phyloP scores from a whole-genome alignment of 2,113 vertebrate genomes.

The Ondatra zibethicus region DNA sequence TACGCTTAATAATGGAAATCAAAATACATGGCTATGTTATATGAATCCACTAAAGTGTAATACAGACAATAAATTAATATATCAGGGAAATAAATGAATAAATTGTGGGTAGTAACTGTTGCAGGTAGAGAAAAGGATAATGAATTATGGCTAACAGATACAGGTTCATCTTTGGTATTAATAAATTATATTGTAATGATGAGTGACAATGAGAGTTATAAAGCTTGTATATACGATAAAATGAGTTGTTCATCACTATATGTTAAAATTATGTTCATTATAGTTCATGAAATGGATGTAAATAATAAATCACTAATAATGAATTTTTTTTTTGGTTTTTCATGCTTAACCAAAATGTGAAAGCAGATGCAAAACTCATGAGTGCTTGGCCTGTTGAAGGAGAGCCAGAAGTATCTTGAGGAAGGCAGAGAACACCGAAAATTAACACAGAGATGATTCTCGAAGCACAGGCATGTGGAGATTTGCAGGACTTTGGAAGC shows the following conservation, averaged over 20 bases:
- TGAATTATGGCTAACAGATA: background rate
- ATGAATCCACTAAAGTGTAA: background rate
- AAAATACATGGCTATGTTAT: background rate
- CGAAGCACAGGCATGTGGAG: too few species aligned
- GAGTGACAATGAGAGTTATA: background rate
- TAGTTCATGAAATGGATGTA: background rate
- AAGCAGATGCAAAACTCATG: background rate
- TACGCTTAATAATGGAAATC: background rate
- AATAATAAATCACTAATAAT: background rate
- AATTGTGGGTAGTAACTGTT: background rate
- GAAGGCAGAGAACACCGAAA: background rate
- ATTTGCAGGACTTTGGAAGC: background rate
- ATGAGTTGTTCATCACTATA: background rate
- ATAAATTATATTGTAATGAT: background rate
- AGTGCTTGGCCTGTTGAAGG: background rate
- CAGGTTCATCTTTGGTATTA: background rate
- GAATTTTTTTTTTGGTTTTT: background rate
- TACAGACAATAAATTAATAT: background rate
- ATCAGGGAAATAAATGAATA: background rate
- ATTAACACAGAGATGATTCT: background rate
- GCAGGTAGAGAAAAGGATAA: background rate
- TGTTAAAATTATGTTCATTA: background rate
- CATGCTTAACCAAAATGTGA: background rate
- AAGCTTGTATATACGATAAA: background rate
- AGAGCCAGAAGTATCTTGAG: background rate